phyloP scores from a whole-genome alignment of 1,140 invertebrate species.

The Myzus persicae region DNA sequence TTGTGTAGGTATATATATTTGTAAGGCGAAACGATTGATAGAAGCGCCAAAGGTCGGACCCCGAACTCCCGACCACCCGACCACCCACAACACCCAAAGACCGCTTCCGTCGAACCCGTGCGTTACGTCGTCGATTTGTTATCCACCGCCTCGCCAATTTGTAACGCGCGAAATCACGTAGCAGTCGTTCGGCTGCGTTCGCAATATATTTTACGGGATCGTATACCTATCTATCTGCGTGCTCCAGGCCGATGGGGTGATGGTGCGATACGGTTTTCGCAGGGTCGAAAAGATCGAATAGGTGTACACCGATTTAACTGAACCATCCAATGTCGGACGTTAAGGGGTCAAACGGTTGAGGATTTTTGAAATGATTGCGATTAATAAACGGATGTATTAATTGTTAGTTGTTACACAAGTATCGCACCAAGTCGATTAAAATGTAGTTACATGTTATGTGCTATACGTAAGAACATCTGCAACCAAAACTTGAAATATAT shows the following conservation, averaged over 20 bases:
- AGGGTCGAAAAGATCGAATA: neutral
- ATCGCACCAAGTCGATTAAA: neutral
- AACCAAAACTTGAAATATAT: neutral
- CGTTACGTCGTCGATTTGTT: neutral
- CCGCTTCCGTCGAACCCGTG: neutral
- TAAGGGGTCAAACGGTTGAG: neutral
- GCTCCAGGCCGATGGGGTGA: neutral
- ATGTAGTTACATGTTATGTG: neutral
- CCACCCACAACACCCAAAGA: neutral
- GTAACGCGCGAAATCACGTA: neutral
- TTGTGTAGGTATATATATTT: neutral
- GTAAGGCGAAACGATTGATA: conserved; percentile 14
- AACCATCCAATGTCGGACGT: neutral
- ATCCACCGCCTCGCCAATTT: neutral
- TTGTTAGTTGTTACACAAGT: neutral
- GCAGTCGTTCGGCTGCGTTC: neutral
- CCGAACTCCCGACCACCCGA: neutral
- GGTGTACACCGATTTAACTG: neutral
- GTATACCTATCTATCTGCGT: neutral
- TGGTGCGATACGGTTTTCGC: neutral
- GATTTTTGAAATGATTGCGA: neutral
- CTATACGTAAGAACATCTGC: neutral
- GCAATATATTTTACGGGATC: neutral
- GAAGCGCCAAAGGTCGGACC: neutral
- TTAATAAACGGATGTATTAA: neutral